Evolutionary conservation across 2,113 vertebrate genomes (phyloP).

Genomic region (Antechinus flavipes): DNA sequence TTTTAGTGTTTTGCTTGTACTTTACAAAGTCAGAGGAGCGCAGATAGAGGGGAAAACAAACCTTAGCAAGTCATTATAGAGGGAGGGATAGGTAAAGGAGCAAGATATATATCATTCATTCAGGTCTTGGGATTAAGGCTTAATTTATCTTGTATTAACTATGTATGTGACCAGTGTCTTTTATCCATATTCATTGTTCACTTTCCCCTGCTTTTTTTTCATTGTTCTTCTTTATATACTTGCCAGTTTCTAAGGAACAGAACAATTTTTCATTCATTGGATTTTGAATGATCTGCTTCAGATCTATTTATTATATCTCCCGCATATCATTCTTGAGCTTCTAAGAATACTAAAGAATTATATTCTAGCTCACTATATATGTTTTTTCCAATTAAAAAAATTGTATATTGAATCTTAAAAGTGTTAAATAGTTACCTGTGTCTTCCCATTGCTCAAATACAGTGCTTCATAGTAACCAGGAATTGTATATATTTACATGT

Average conservation of each 20-base stretch:
- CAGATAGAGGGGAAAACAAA: no score
- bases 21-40: slow-evolving; percentile 13
- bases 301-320: background rate
- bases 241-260: background rate
- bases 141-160: background rate
- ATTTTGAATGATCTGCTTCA: background rate
- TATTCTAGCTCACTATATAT: background rate
- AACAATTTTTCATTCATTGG: background rate
- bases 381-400: slow-evolving; percentile 18
- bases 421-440: background rate
- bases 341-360: background rate
- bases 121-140: background rate
- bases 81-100: background rate
- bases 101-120: background rate
- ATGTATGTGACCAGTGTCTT: background rate
- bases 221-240: background rate
- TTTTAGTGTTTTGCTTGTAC: slow-evolving; percentile 7
- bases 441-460: background rate
- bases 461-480: background rate
- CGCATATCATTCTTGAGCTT: background rate
- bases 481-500: slow-evolving; percentile 12
- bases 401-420: background rate
- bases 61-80: background rate
- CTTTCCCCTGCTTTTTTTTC: background rate
- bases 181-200: background rate